phyloP scores from a whole-genome alignment of 2,888 invertebrate species.

The Drosophila longiperda region DNA sequence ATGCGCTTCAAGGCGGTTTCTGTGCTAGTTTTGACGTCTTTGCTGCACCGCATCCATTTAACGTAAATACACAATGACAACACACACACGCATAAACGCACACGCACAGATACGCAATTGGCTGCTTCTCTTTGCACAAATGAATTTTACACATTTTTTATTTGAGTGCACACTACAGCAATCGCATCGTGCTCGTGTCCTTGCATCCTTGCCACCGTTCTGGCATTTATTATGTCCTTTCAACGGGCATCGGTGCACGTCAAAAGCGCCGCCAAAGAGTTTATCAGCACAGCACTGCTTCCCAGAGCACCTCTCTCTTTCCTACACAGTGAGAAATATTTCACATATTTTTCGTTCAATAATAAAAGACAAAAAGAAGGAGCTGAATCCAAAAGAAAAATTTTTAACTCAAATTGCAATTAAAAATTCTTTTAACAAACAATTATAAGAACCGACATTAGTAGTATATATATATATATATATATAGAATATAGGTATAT shows the following conservation, averaged over 20 bases:
- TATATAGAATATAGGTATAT: too few relatives aligned
- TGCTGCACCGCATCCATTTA: conserved; percentile 59
- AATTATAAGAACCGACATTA: neutral
- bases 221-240: conserved; percentile 70
- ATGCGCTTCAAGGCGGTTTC: conserved; percentile 12
- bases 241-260: conserved; percentile 53
- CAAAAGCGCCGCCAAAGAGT: conserved; percentile 72
- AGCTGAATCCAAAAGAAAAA: neutral
- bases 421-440: neutral
- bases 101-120: conserved; percentile 51
- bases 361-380: neutral
- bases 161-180: conserved; percentile 42
- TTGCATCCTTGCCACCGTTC: neutral
- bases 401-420: neutral
- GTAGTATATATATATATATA: neutral
- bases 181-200: conserved; percentile 7
- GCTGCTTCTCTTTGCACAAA: conserved; percentile 42
- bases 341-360: too few relatives aligned
- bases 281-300: conserved; percentile 60
- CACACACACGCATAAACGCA: neutral
- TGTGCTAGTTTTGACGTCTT: conserved; percentile 30
- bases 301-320: conserved; percentile 7
- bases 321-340: neutral
- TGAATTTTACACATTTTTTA: conserved; percentile 67
- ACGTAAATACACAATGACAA: conserved; percentile 70